Percentiles rank a stretch among this genome's conserved stretches.
Conservation (phyloP, 2,888 invertebrate species). For the Trypoxylon attenuatum region DNA sequence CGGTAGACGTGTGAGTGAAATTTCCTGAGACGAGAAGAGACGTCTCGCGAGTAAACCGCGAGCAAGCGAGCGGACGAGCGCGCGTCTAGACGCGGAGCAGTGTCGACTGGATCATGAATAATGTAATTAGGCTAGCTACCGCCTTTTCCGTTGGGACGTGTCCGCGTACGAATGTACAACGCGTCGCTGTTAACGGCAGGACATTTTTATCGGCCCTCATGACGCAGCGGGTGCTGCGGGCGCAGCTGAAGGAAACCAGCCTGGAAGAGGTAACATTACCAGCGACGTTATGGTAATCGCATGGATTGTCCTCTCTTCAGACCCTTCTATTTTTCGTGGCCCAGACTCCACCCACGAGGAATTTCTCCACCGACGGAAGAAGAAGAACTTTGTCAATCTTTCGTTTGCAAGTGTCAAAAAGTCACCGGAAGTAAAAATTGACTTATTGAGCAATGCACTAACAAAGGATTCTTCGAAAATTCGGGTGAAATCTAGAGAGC, state of each 20-base stretch:
- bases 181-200: conserved; percentile 55
- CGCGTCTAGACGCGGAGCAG: conserved; percentile 16
- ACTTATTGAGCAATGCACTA: too few relatives aligned
- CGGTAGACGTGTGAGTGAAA: neutral
- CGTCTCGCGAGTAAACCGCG: conserved; percentile 14
- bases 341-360: conserved; percentile 23
- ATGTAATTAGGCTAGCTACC: conserved; percentile 61
- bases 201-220: conserved; percentile 69
- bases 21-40: conserved; percentile 1
- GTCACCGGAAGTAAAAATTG: too few relatives aligned
- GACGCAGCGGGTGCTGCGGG: conserved; percentile 65
- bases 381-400: conserved; percentile 5
- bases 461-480: too few relatives aligned
- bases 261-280: conserved; percentile 48
- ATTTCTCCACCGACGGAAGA: conserved; percentile 10
- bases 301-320: conserved; percentile 26
- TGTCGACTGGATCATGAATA: conserved; percentile 62
- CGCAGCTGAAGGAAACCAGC: conserved; percentile 69
- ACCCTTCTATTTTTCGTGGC: conserved; percentile 6
- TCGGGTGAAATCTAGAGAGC: conserved; percentile 5
- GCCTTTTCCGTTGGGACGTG: conserved; percentile 52
- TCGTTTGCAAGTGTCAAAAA: too few relatives aligned
- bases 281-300: conserved; percentile 46
- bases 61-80: neutral
- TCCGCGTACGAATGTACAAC: conserved; percentile 49